Evolutionary conservation across 2,888 invertebrate genomes (phyloP), one percentile per base, ranked within the genome.

Genomic region (Clepsis dumicolana): DNA sequence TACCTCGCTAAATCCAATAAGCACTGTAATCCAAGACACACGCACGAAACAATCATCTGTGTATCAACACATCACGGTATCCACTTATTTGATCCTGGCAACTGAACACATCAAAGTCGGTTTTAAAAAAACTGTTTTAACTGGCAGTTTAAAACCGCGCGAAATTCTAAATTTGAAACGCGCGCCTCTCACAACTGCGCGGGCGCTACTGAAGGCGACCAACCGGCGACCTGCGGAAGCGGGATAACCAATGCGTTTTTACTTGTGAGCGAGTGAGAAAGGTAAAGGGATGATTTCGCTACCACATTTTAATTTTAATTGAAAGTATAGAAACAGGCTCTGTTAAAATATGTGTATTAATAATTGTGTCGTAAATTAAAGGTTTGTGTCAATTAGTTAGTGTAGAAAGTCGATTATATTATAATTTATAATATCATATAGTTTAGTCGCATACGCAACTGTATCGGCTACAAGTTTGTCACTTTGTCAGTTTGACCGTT

Each of bases 151-250:
- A 78, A 80, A 38, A n/a, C n/a, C 80, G 84, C 85, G 87, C 85
- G 81, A 85, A 87, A 83, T 83, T 84, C 78, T 71, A 85, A 81
- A 75, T 76, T 82, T 75, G 75, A 65, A 81, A 85, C 86, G 84
- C 90, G 87, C 88, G 79, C 79, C 81, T 83, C 81, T 75, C 77
- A 77, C 82, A 82, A 78, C 80, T 82, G 91, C 92, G 91, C 84
- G 77, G 83, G 89, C 88, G 89, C 91, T 87, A 93, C 93, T 92
- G 88, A 83, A 75, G 77, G 80, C 83, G 81, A 78, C 87, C 85
- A 84, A 86, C 86, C 87, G 78, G 74, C 78, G 77, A 75, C 74
- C 73, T 77, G 80, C 79, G 76, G 74, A 72, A 71, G 75, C 61
- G 88, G 84, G 82, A 90, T 74, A 70, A 73, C 72, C 78, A 50